Base-by-base conservation (phyloP, 2,113 vertebrate genomes). In the Plecturocebus donacophilus region DNA sequence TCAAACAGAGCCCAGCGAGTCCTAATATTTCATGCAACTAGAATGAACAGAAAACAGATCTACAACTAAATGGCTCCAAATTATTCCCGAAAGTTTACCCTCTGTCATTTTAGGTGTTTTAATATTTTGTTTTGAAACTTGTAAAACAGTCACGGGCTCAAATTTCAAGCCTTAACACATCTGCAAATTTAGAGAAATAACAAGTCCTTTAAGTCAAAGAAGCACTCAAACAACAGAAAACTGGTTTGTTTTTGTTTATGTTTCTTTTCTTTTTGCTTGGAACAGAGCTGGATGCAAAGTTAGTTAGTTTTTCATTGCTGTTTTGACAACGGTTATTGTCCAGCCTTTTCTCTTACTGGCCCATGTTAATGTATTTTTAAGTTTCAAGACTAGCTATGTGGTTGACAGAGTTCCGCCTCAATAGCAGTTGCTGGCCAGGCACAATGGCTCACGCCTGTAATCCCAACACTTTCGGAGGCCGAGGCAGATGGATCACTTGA, bases 301-400 rank as follows among this genome's bases (percentile, higher is more conserved):
- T 76, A 76, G 25, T 76, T 76, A 42, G 27, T 32, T 77, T 47
- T 47, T 76, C 47, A 16, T 77, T 47, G 42, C 75, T 77, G 7
- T 47, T 68, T 47, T 77, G 42, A 47, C 42, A 47, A 45, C 47
- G 42, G 75, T 47, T 32, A 32, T 47, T 77, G 42, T 77, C 75
- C 27, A 77, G 42, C 42, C 27, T 77, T 77, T 77, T 77, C 70
- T 73, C 75, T 77, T 77, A 77, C 75, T 47, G 75, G 42, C 4
- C 75, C 42, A 77, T 77, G 35, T n/a, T 75, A 75, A 56, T 45
- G 47, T 56, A 73, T 77, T 83, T 90, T 73, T 40, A 94, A 70
- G 40, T 95, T 87, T 87, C 75, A 49, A 16, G 25, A 92, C 87
- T 91, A 96, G 98, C 97, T 98, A 99, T 99, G 98, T 97, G 98